These are phyloP conservation scores for Epinotia demarniana DNA, from an alignment of 2,888 invertebrate genomes.

Conservation along the genomic window DNA sequence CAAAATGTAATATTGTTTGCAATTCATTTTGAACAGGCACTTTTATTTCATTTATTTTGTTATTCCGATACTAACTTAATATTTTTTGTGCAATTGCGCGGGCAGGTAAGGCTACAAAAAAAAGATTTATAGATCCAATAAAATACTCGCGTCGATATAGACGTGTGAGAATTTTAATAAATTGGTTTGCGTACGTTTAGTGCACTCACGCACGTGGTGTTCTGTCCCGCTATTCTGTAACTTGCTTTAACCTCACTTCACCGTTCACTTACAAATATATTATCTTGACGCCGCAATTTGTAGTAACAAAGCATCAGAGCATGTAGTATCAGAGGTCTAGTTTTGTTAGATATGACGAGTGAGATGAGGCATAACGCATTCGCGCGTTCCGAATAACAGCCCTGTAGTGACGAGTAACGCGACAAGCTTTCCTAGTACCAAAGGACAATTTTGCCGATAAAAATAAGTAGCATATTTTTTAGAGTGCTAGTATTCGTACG, in stretches of 20 bases:
- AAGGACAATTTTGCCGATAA: neutral
- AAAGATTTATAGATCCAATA: constrained; percentile 54
- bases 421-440: neutral
- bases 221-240: neutral
- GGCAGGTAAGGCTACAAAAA: constrained; percentile 65
- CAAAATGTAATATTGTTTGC: constrained; percentile 84
- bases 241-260: no score
- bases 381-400: no score
- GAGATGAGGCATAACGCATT: no score
- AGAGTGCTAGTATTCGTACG: neutral
- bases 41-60: constrained; percentile 74
- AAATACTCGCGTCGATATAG: constrained; percentile 22
- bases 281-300: no score
- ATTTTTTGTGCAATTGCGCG: constrained; percentile 62
- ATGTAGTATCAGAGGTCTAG: no score
- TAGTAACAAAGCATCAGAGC: no score
- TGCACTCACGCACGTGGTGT: constrained; percentile 20
- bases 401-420: constrained; percentile 3
- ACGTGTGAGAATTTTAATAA: constrained; percentile 31
- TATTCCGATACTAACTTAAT: constrained; percentile 73
- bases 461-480: neutral
- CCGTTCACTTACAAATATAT: no score
- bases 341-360: no score
- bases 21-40: constrained; percentile 81
- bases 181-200: constrained; percentile 40